Percentiles rank a stretch among this genome's conserved stretches.
Evolutionary conservation across 2,888 invertebrate species (phyloP).

Genomic region (Malacosoma neustria): DNA sequence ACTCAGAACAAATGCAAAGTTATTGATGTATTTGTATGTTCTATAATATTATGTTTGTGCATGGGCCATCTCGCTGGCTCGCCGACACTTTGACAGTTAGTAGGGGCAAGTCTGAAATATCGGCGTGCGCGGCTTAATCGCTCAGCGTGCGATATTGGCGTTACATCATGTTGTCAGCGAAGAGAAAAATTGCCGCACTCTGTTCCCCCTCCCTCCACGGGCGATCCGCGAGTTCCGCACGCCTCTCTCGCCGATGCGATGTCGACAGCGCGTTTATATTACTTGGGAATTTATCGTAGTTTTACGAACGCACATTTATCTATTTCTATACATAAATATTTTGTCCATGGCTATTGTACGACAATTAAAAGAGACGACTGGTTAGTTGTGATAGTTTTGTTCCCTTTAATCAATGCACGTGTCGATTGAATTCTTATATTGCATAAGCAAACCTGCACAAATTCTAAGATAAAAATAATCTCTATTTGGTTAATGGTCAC

Average conservation of each 20-base stretch:
- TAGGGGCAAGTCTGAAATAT: slow-evolving; percentile 73
- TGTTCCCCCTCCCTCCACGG: slow-evolving; percentile 32
- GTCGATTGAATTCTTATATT: no score
- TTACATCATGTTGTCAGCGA: slow-evolving; percentile 74
- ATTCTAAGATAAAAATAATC: no score
- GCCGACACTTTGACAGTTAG: slow-evolving; percentile 69
- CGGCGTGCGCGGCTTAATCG: slow-evolving; percentile 73
- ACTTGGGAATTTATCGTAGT: slow-evolving; percentile 65
- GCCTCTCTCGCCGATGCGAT: slow-evolving; percentile 39
- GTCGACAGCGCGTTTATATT: slow-evolving; percentile 67
- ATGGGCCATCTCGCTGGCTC: slow-evolving; percentile 37
- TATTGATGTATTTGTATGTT: slow-evolving; percentile 15
- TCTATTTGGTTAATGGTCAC: no score
- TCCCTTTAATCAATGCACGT: background rate
- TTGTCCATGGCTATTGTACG: slow-evolving; percentile 10
- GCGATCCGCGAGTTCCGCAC: slow-evolving; percentile 28
- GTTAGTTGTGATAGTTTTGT: no score
- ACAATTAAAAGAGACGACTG: background rate
- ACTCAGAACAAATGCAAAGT: background rate
- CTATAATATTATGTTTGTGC: slow-evolving; percentile 18
- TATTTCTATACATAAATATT: slow-evolving; percentile 28
- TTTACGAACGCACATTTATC: slow-evolving; percentile 59
- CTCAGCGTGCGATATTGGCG: slow-evolving; percentile 73
- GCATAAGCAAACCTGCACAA: no score
- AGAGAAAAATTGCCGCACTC: slow-evolving; percentile 70